Percentiles rank a stretch among this genome's conserved stretches.
phyloP scores from a whole-genome alignment of 1,140 invertebrate species.

The Cataglyphis hispanica region DNA sequence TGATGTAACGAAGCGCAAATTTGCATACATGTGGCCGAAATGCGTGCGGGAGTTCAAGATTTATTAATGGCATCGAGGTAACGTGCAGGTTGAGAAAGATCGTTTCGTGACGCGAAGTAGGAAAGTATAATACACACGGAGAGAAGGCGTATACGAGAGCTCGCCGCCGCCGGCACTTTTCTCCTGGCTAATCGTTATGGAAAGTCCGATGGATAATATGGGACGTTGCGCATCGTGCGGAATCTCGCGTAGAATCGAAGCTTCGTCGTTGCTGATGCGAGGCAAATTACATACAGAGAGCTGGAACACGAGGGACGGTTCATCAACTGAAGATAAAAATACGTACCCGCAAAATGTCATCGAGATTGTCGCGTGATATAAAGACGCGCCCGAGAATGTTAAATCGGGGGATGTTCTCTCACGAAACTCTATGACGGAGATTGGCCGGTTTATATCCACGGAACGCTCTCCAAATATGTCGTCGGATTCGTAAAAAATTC shows the following conservation, averaged over 20 bases:
- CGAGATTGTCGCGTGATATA: not conserved
- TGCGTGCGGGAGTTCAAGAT: conserved; percentile 26
- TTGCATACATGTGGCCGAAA: not conserved
- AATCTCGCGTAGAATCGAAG: conserved; percentile 63
- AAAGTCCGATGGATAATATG: conserved; percentile 78
- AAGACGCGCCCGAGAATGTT: not conserved
- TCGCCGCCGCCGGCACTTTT: conserved; percentile 68
- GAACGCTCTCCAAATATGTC: not conserved
- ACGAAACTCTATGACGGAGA: not conserved
- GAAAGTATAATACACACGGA: conserved; percentile 57
- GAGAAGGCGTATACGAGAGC: conserved; percentile 50
- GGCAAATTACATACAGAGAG: conserved; percentile 29
- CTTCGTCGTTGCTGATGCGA: conserved; percentile 35
- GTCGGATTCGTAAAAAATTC: not conserved
- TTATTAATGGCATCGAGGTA: conserved; percentile 43
- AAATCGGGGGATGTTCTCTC: not conserved
- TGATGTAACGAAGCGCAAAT: not conserved
- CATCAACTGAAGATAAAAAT: conserved; percentile 9
- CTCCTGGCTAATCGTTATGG: conserved; percentile 76
- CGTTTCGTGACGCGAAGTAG: conserved; percentile 36
- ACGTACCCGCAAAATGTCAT: conserved; percentile 14
- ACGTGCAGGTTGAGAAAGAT: conserved; percentile 45
- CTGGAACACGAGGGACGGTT: conserved; percentile 15
- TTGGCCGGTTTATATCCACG: not conserved
- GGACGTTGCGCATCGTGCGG: conserved; percentile 64